A percentile compares a stretch with the other conserved stretches of the same genome.
phyloP scores from a whole-genome alignment of 1,140 invertebrate species.

The Globodera ellingtonae region DNA sequence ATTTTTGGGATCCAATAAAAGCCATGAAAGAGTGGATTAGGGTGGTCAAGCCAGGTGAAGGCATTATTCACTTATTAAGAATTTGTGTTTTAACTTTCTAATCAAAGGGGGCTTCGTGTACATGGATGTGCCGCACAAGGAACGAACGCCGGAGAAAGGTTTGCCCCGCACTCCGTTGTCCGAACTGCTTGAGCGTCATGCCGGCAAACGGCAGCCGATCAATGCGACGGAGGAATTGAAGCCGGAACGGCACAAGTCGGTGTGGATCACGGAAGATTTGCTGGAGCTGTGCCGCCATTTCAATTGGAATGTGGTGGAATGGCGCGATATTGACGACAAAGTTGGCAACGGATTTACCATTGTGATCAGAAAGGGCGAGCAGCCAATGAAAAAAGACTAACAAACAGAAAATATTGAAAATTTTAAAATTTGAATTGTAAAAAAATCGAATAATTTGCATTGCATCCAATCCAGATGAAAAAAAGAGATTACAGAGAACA shows the following conservation, averaged over 20 bases:
- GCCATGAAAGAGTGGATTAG: slow-evolving; percentile 24
- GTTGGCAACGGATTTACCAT: slow-evolving; percentile 23
- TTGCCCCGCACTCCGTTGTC: slow-evolving; percentile 6
- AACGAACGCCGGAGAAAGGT: slow-evolving; percentile 11
- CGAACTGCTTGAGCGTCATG: slow-evolving; percentile 15
- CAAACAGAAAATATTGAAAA: no score
- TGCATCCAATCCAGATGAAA: no score
- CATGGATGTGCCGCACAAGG: slow-evolving; percentile 30
- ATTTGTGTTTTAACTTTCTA: no score
- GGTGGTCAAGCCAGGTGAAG: slow-evolving; percentile 4
- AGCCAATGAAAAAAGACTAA: no score
- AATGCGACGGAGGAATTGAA: slow-evolving; percentile 2
- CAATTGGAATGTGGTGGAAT: slow-evolving; percentile 30
- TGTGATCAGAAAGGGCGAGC: slow-evolving; percentile 15
- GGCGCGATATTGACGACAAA: slow-evolving; percentile 29
- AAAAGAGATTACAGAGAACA: no score
- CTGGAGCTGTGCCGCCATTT: slow-evolving; percentile 28
- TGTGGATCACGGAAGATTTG: slow-evolving; percentile 31
- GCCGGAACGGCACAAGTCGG: slow-evolving; percentile 18
- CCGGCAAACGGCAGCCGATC: not conserved
- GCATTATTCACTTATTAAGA: not conserved
- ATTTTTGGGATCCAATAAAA: slow-evolving; percentile 23
- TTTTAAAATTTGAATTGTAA: no score
- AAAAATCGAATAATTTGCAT: no score
- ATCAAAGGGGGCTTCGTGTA: slow-evolving; percentile 19